These are phyloP conservation scores for Syritta pipiens DNA, from an alignment of 2,888 invertebrate genomes.

Conservation along the genomic window DNA sequence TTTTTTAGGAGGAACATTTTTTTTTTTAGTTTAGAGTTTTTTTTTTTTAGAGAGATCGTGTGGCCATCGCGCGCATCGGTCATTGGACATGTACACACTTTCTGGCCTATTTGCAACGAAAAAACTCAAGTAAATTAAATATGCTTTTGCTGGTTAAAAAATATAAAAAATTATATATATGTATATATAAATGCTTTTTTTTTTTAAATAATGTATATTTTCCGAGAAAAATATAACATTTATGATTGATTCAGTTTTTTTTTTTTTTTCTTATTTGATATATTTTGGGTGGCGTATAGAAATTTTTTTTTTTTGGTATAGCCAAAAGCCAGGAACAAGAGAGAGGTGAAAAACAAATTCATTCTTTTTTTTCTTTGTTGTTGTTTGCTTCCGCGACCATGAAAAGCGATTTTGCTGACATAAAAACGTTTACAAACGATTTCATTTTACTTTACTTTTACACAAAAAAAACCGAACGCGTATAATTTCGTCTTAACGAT, in stretches of 20 bases:
- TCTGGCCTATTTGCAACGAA: constrained; percentile 80
- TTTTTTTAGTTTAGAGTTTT: constrained; percentile 71
- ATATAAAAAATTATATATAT: constrained; percentile 18
- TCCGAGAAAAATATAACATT: constrained; percentile 35
- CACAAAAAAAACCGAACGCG: too few species aligned
- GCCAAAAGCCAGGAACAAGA: constrained; percentile 69
- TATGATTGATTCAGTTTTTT: constrained; percentile 53
- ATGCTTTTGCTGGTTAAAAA: constrained; percentile 70
- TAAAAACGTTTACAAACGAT: background rate
- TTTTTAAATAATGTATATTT: constrained; percentile 44
- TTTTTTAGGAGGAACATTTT: constrained; percentile 67
- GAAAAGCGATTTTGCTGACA: constrained; percentile 55
- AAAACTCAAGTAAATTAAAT: constrained; percentile 79
- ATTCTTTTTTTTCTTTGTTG: constrained; percentile 43
- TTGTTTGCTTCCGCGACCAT: constrained; percentile 58
- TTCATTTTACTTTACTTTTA: too few species aligned
- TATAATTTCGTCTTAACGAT: too few species aligned
- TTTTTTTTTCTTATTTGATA: constrained; percentile 53
- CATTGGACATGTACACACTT: constrained; percentile 80
- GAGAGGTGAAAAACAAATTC: constrained; percentile 62
- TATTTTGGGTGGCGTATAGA: constrained; percentile 22
- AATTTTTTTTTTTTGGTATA: constrained; percentile 31
- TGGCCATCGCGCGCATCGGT: constrained; percentile 80
- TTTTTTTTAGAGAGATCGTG: constrained; percentile 76
- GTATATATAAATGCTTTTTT: constrained; percentile 29